Evolutionary conservation across 2,888 invertebrate species (phyloP), one percentile per base, ranked within the genome.

Genomic region (Drosophila cracens): DNA sequence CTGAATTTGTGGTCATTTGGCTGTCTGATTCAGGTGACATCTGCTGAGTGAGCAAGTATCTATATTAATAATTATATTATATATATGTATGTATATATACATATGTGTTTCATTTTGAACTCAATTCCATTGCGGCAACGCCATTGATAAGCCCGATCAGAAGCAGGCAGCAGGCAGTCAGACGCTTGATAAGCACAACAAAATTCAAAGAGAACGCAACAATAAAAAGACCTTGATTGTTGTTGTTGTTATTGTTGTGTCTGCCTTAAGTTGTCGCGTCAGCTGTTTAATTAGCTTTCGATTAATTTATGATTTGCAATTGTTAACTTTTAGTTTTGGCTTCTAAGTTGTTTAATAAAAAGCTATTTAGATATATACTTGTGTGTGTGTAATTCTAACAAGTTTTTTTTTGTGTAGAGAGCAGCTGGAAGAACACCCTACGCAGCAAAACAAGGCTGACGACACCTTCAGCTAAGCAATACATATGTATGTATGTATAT

Each of bases 201-300:
- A 53, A 68, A 63, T 54, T 51, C 40, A 58, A 65, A 76, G 57
- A 80, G 70, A 82, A 63, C 65, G 70, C 63, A 65, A 3, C 48
- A 40, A 40, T 11, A 33, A 54, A 29, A 77, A 61, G 81, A 79
- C 81, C 79, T 79, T 79, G 81, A 53, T 74, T 62, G 25, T 70
- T 53, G 36, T 58, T 71, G 16, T 56, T 70, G 36, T 27, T 33
- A 52, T 27, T 18, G 1, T 71, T 71, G 69, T 72, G 62, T 63
- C 68, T 71, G 69, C 62, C 34, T 69, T 68, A 58, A 54, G 60
- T 43, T 70, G 69, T 70, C 64, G 57, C 76, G 86, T 88, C 89
- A 88, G 88, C 83, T 88, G 86, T 67, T 90, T 86, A 86, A 86
- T 90, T 90, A 79, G 74, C 82, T 86, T 83, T 76, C 75, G 86